Conservation (phyloP, 2,888 invertebrate genomes). For the Drosophila mimetica region DNA sequence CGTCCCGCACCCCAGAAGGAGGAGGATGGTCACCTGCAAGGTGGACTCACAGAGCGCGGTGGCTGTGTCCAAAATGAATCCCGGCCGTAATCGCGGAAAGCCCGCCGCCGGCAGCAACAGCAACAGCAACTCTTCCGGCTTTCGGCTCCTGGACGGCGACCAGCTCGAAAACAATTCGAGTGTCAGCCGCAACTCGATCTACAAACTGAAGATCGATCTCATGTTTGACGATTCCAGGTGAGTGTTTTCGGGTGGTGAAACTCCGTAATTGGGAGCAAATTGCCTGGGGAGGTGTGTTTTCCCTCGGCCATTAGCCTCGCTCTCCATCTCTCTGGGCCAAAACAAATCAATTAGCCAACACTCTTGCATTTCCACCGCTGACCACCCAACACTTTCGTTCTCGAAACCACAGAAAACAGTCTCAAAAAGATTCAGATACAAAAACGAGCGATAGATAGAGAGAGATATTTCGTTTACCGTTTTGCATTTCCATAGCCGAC, state of each 20-base stretch:
- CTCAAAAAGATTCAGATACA: conserved; percentile 19
- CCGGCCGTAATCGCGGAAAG: conserved; percentile 75
- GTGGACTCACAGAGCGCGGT: conserved; percentile 81
- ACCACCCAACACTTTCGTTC: conserved; percentile 69
- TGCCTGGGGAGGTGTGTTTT: conserved; percentile 35
- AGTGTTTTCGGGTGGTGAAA: conserved; percentile 51
- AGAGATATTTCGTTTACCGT: conserved; percentile 68
- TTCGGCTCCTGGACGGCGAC: conserved; percentile 84
- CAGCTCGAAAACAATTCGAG: conserved; percentile 84
- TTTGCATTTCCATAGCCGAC: conserved; percentile 76
- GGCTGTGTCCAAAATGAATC: conserved; percentile 82
- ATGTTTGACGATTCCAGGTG: conserved; percentile 91
- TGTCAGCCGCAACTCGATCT: conserved; percentile 87
- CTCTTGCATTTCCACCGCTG: conserved; percentile 56
- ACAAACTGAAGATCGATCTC: conserved; percentile 93
- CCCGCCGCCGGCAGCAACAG: conserved; percentile 67
- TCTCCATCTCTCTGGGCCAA: conserved; percentile 40
- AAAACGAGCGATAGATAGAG: conserved; percentile 12
- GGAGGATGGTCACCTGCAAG: conserved; percentile 84
- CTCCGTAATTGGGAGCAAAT: conserved; percentile 23
- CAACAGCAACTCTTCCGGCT: conserved; percentile 83
- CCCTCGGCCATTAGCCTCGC: conserved; percentile 33
- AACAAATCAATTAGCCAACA: conserved; percentile 46
- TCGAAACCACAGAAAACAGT: conserved; percentile 40
- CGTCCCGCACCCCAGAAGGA: conserved; percentile 12